Evolutionary conservation across 1,140 invertebrate species (phyloP), one percentile per base, ranked within the genome.

Genomic region (Ips nitidus): DNA sequence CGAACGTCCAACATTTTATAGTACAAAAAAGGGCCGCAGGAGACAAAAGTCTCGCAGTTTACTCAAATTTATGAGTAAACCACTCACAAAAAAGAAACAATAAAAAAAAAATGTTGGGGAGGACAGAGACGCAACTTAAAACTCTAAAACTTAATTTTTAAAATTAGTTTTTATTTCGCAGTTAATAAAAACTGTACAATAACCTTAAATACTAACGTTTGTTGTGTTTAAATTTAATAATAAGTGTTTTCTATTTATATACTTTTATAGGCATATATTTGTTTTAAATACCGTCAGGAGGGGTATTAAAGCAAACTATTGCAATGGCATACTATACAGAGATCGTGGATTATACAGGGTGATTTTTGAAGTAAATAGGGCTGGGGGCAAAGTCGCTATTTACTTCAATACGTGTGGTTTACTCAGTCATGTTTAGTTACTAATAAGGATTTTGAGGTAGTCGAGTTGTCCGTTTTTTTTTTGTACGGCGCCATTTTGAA

Each of bases 181-280:
- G 22, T 22, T 22, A 22, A 22, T 50, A 7, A 7, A 36, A 59
- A 59, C 6, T 7, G 57, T 59, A 41, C 57, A 59, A 59, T 59
- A 22, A 41, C 57, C 7, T 56, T 56, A 56, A 56, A 22, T 60
- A 40, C 55, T 66, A 58, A 59, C 36, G 65, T 66, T 66, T 66
- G 65, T 66, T 66, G 55, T 66, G 65, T 66, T 59, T 66, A n/a
- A 66, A 50, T 56, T 56, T 55, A 52, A 50, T 40, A 37, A 66
- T 66, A 66, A 66, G 56, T 47, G 41, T 42, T 39, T 66, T 66
- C 63, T 66, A 56, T 56, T 4, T 39, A 5, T 64, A 64, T 64
- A 64, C 45, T 53, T 52, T 41, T 64, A 36, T 64, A 7, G 8
- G 63, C 4, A 41, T 40, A 37, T 39, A 42, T 66, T 66, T 56